Conservation (phyloP, 2,113 vertebrate species). For the pig (Sus scrofa) region T2T-Sscrofa CM000816.6:8175501-8176000, state of each 20-base stretch:
- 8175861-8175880: rapidly evolving
- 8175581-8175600: not conserved
- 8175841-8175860: not conserved
- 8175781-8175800: not conserved
- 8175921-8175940: rapidly evolving
- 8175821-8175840: not conserved
- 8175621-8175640: rapidly evolving
- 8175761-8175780: not conserved
- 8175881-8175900: not conserved
- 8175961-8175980: not conserved
- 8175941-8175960: not conserved
- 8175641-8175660: not conserved
- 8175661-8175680: rapidly evolving
- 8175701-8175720: not conserved
- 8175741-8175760: not conserved
- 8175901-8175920: rapidly evolving
- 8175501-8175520: not conserved
- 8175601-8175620: rapidly evolving
- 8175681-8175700: too few species aligned
- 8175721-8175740: not conserved
- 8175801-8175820: not conserved
- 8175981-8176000: not conserved
- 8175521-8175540: not conserved
- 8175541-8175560: not conserved
- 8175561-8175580: not conserved